phyloP scores from a whole-genome alignment of 2,113 vertebrate species.

The Bucco capensis region DNA sequence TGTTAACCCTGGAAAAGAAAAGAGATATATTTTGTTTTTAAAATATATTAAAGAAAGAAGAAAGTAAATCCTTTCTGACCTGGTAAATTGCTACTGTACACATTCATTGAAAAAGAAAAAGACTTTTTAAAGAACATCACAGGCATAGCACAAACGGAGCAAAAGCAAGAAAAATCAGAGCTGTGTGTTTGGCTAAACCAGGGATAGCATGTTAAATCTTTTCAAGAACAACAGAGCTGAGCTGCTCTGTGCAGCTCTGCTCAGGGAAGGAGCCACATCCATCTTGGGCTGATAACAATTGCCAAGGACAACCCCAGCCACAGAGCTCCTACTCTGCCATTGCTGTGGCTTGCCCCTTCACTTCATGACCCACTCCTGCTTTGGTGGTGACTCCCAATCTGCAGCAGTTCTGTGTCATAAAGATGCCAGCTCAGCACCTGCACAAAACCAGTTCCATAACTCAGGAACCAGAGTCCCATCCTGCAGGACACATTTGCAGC shows the following conservation, averaged over 20 bases:
- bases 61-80: not conserved
- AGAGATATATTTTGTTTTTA: not conserved
- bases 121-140: not conserved
- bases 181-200: not conserved
- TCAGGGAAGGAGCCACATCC: not conserved
- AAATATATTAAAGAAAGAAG: not conserved
- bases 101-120: not conserved
- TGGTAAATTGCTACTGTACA: not conserved
- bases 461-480: not conserved
- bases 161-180: not conserved
- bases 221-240: not conserved
- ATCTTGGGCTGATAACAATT: not conserved
- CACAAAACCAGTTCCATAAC: not conserved
- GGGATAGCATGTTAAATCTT: not conserved
- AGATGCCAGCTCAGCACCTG: not conserved
- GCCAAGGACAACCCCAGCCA: not conserved
- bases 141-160: not conserved
- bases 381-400: not conserved
- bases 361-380: not conserved
- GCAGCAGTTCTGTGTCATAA: not conserved
- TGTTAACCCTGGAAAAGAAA: not conserved
- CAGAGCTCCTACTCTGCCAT: not conserved
- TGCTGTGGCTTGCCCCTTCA: rapidly evolving
- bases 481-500: not conserved
- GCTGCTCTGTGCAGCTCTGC: not conserved